Conservation (phyloP, 2,888 invertebrate genomes). For the Phengaris arion region DNA sequence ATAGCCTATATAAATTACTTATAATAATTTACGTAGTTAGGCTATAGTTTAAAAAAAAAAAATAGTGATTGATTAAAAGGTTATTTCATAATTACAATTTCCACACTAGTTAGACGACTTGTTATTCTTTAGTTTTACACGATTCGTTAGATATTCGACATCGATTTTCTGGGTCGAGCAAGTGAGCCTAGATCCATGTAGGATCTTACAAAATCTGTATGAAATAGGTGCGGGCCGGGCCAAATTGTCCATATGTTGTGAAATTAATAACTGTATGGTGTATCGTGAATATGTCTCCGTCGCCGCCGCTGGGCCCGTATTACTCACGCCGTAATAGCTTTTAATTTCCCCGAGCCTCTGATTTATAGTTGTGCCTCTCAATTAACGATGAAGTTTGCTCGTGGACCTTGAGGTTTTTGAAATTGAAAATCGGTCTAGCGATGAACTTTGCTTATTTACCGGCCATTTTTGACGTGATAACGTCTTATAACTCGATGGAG, state of each 20-base stretch:
- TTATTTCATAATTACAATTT: too few relatives aligned
- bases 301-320: slow-evolving; percentile 44
- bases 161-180: background rate
- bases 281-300: slow-evolving; percentile 68
- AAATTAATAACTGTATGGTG: slow-evolving; percentile 36
- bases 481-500: too few relatives aligned
- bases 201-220: slow-evolving; percentile 10
- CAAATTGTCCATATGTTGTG: slow-evolving; percentile 42
- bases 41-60: too few relatives aligned
- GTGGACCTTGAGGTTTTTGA: slow-evolving; percentile 44
- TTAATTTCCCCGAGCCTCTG: slow-evolving; percentile 70
- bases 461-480: too few relatives aligned
- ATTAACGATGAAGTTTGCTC: slow-evolving; percentile 39
- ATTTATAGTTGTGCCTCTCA: slow-evolving; percentile 69
- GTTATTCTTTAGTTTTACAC: background rate
- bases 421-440: slow-evolving; percentile 39
- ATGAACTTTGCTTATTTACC: slow-evolving; percentile 50
- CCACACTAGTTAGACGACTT: background rate
- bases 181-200: background rate
- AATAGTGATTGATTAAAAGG: too few relatives aligned
- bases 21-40: too few relatives aligned
- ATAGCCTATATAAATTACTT: too few relatives aligned
- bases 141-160: background rate
- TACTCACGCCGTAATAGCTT: slow-evolving; percentile 44
- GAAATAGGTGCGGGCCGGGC: slow-evolving; percentile 13